phyloP scores from a whole-genome alignment of 1,140 invertebrate genomes.

The Drosophila yakuba region DNA sequence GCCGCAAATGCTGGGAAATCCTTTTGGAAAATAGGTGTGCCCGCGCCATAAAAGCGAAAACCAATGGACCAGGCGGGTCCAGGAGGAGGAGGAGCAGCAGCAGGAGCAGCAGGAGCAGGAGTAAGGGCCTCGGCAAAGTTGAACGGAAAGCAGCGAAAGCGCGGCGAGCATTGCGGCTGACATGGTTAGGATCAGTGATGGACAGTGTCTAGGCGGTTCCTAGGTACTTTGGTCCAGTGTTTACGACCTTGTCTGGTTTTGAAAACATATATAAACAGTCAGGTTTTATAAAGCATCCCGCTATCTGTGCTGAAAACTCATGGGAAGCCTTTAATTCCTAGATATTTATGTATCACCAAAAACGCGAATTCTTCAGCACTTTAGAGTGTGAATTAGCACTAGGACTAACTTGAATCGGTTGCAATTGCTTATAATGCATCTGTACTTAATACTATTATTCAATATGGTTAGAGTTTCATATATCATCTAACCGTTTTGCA shows the following conservation, averaged over 20 bases:
- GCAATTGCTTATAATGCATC: too few relatives aligned
- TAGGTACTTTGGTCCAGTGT: constrained; percentile 3
- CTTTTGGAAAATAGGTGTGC: constrained; percentile 77
- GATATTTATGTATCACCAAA: too few relatives aligned
- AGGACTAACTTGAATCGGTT: too few relatives aligned
- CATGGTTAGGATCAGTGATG: constrained; percentile 47
- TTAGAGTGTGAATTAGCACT: too few relatives aligned
- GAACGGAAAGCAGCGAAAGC: constrained; percentile 6
- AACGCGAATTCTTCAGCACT: too few relatives aligned
- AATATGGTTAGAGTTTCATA: too few relatives aligned
- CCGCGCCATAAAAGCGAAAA: constrained; percentile 74
- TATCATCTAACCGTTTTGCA: too few relatives aligned
- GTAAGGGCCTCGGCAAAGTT: constrained; percentile 1
- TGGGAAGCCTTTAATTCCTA: too few relatives aligned
- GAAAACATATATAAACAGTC: too few relatives aligned
- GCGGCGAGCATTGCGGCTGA: constrained; percentile 20
- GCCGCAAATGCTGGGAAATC: constrained; percentile 71
- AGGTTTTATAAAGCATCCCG: too few relatives aligned
- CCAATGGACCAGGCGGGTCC: constrained; percentile 28
- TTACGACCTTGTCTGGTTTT: neutral
- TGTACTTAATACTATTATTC: too few relatives aligned
- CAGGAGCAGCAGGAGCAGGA: constrained; percentile 16
- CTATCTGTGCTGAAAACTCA: too few relatives aligned
- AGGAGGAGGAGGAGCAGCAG: neutral
- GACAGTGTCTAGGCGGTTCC: constrained; percentile 3